Conservation (phyloP, 2,113 vertebrate genomes). For the Antigone vipio region DNA sequence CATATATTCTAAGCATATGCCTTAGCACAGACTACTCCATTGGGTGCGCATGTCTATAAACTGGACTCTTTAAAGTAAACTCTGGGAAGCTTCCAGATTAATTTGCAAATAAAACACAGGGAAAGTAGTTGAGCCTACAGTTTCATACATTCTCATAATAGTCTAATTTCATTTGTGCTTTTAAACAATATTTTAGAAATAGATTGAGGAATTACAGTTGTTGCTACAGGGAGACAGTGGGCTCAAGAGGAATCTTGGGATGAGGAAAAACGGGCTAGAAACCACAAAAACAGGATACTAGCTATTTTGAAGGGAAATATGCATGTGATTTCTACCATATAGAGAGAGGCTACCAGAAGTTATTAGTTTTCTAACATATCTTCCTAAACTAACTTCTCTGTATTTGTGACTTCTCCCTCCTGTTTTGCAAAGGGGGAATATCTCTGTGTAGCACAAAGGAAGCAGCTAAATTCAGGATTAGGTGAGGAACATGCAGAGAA, state of each 20-base stretch:
- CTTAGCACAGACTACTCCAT: not conserved
- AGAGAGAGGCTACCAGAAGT: not conserved
- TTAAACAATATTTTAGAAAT: not conserved
- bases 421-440: not conserved
- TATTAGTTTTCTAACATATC: not conserved
- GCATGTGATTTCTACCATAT: not conserved
- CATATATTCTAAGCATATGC: not conserved
- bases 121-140: not conserved
- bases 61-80: not conserved
- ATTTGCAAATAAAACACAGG: slow-evolving; percentile 34
- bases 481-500: not conserved
- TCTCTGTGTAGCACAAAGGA: not conserved
- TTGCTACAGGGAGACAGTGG: not conserved
- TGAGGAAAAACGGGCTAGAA: not conserved
- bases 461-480: not conserved
- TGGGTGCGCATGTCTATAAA: not conserved
- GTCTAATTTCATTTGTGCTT: not conserved
- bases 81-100: slow-evolving; percentile 15
- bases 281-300: not conserved
- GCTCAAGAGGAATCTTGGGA: not conserved
- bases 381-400: not conserved
- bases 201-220: not conserved
- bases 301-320: not conserved
- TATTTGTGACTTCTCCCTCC: not conserved
- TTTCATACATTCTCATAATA: not conserved